Percentiles rank a stretch among this genome's conserved stretches.
phyloP scores from a whole-genome alignment of 23 tunicate species.

The Phallusia fumigata region DNA sequence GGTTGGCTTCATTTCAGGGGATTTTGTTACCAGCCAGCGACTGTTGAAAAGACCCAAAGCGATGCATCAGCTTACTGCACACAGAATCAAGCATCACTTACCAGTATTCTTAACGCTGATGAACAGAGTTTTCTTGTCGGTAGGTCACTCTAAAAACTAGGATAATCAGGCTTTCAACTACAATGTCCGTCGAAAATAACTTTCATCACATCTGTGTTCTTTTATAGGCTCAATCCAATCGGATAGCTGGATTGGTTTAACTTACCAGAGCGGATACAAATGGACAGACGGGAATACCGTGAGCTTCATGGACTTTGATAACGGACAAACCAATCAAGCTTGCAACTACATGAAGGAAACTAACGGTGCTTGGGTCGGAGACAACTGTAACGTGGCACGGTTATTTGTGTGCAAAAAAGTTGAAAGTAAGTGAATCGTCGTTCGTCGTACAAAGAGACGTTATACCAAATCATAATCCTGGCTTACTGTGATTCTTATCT shows the following conservation, averaged over 20 bases:
- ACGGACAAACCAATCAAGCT: constrained; percentile 6
- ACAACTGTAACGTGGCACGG: constrained; percentile 10
- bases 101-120: constrained; percentile 57
- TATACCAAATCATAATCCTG: no score
- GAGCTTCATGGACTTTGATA: constrained; percentile 42
- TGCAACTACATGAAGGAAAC: constrained; percentile 54
- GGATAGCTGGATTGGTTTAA: constrained; percentile 84
- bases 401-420: constrained; percentile 69
- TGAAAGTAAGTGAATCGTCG: constrained; percentile 91
- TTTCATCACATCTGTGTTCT: no score
- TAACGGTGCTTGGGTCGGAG: constrained; percentile 35
- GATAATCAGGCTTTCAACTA: no score
- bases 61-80: constrained; percentile 44
- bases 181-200: no score
- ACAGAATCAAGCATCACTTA: constrained; percentile 29
- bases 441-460: no score
- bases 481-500: no score
- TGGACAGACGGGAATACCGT: constrained; percentile 55
- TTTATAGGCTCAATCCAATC: constrained; percentile 55
- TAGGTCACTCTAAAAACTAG: constrained; percentile 21
- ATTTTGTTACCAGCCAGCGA: constrained; percentile 57
- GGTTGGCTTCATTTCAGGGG: constrained; percentile 70
- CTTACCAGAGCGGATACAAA: constrained; percentile 23
- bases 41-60: constrained; percentile 37
- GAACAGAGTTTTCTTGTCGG: constrained; percentile 83